Base-by-base conservation (phyloP, 2,797 vertebrate species). In the Rhodeus uyekii region DNA sequence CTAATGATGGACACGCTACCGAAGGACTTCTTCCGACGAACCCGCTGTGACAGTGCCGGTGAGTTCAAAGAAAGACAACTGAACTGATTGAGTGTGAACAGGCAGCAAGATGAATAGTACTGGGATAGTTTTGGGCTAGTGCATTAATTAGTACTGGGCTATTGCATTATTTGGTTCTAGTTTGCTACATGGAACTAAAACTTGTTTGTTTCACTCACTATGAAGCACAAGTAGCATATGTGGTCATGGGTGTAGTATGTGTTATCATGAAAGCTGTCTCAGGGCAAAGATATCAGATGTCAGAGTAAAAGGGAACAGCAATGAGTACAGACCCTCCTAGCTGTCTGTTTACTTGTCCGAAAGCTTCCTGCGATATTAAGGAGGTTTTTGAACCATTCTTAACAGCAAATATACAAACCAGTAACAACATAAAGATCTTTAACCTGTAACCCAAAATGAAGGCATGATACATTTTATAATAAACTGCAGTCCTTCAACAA, bases 21-120 rank as follows among this genome's bases (percentile, higher is more conserved):
- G 29, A 82, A 83, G 85, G 93, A 93, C 78, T 63, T 86, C 1
- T 1, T 85, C 68, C 88, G 74, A 76, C 87, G 71, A 34, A 87
- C 61, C 73, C 88, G 90, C 55, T 90, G 88, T 87, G 92, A 94
- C 89, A 93, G 92, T 50, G 87, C 92, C 90, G 93, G 94, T 94
- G 89, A 94, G 93, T 65, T 36, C 29, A 76, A 64, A 76, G 19
- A 42, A 38, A 10, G 24, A n/a, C 12, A 8, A 32, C 75, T 9
- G 27, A 79, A 13, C 53, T 83, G 42, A 44, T 0, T 24, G 61
- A 44, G 24, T 9, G 18, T 34, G 22, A n/a, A 64, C 14, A 32
- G 18, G 18, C 50, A 71, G 38, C 39, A 81, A n/a, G 12, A 73
- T 61, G 27, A 42, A 16, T 64, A 44, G 34, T 8, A 36, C 9